Percentiles rank a stretch among this genome's conserved stretches.
Conservation (phyloP, 2,113 vertebrate genomes). For the Notothenia coriiceps region DNA sequence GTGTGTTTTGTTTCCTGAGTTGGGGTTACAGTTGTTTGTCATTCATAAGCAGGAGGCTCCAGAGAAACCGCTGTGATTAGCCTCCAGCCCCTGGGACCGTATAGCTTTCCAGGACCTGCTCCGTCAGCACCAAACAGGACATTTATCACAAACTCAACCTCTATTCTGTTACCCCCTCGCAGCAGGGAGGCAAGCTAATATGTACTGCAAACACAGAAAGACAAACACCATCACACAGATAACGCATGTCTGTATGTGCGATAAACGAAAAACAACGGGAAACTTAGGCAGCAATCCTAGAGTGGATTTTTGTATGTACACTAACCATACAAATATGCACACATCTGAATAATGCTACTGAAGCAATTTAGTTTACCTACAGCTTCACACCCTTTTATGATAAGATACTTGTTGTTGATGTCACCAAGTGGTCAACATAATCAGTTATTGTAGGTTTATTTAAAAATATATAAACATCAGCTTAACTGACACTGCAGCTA, state of each 20-base stretch:
- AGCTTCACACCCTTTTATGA: not conserved
- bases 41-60: constrained; percentile 57
- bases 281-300: not conserved
- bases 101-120: constrained; percentile 64
- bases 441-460: not conserved
- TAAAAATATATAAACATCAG: not conserved
- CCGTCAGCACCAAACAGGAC: constrained; percentile 74
- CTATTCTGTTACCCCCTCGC: constrained; percentile 37
- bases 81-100: constrained; percentile 51
- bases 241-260: constrained; percentile 1
- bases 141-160: constrained; percentile 73
- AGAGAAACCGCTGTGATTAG: constrained; percentile 67
- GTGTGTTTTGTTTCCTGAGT: constrained; percentile 18
- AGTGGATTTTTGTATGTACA: not conserved
- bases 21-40: constrained; percentile 67
- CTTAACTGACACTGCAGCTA: not conserved
- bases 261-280: constrained; percentile 9
- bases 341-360: not conserved
- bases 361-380: not conserved
- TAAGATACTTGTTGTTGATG: not conserved
- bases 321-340: not conserved
- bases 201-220: constrained; percentile 39
- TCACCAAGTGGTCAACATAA: not conserved
- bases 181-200: constrained; percentile 22
- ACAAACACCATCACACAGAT: constrained; percentile 35